Percentiles rank a stretch among this genome's conserved stretches.
phyloP scores from a whole-genome alignment of 2,797 vertebrate genomes.

The Arnoldichthys spilopterus region DNA sequence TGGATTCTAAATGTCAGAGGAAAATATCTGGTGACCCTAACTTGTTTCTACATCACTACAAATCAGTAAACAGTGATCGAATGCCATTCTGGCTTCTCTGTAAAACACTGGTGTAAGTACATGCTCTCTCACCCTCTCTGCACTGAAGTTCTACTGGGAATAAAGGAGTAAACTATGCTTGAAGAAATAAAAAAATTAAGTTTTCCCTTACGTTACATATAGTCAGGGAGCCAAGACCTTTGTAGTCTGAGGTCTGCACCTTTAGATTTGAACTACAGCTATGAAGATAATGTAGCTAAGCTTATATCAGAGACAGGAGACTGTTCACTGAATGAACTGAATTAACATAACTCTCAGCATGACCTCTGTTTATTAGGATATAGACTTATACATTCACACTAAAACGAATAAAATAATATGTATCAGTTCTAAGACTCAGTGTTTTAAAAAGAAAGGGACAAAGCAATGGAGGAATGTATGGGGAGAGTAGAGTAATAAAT shows the following conservation, averaged over 20 bases:
- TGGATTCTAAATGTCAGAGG: slow-evolving; percentile 1
- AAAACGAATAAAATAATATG: too few relatives aligned
- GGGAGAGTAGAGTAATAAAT: too few relatives aligned
- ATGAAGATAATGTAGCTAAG: background rate
- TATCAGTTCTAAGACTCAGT: too few relatives aligned
- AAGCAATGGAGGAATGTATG: too few relatives aligned
- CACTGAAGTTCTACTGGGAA: background rate
- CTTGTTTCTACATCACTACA: background rate
- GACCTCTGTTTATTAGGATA: too few relatives aligned
- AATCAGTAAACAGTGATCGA: background rate
- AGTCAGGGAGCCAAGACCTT: too few relatives aligned
- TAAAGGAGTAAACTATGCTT: background rate
- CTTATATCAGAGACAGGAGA: too few relatives aligned
- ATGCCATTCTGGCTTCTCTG: background rate
- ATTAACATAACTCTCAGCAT: too few relatives aligned
- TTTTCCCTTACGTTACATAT: background rate
- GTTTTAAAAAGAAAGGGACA: too few relatives aligned
- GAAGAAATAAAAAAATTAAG: background rate
- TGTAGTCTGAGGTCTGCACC: too few relatives aligned
- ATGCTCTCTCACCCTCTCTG: background rate
- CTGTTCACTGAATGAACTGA: too few relatives aligned
- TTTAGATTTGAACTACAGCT: background rate
- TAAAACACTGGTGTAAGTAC: slow-evolving; percentile 1
- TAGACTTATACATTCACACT: too few relatives aligned
- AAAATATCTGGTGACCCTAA: background rate